These are phyloP conservation scores for Odontamblyopus rebecca DNA, from an alignment of 2,797 vertebrate species.

Conservation along the genomic window DNA sequence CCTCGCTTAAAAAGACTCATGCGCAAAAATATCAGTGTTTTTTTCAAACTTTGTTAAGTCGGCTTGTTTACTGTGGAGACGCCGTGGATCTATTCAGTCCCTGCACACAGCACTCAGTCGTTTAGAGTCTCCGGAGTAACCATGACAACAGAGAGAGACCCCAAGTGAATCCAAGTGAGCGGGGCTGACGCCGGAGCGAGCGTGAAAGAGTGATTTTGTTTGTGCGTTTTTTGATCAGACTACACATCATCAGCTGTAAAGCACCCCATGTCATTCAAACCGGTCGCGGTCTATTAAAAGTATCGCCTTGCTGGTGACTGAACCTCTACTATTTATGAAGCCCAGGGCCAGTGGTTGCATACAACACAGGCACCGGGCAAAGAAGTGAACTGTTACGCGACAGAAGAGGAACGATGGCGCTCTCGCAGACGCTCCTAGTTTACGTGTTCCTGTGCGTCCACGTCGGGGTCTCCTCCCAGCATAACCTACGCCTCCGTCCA, in stretches of 20 bases:
- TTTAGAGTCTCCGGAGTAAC: slow-evolving; percentile 84
- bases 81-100: slow-evolving; percentile 72
- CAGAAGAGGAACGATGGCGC: slow-evolving; percentile 75
- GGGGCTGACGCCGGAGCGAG: slow-evolving; percentile 64
- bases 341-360: slow-evolving; percentile 71
- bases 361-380: slow-evolving; percentile 62
- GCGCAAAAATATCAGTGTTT: slow-evolving; percentile 80
- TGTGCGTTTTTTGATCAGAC: slow-evolving; percentile 42
- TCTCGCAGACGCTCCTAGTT: slow-evolving; percentile 81
- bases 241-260: slow-evolving; percentile 54
- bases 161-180: slow-evolving; percentile 82
- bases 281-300: slow-evolving; percentile 89
- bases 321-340: slow-evolving; percentile 88
- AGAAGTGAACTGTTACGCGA: slow-evolving; percentile 49
- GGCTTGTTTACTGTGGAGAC: slow-evolving; percentile 60
- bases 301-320: slow-evolving; percentile 81
- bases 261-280: slow-evolving; percentile 76
- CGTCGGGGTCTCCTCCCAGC: slow-evolving; percentile 80
- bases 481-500: slow-evolving; percentile 86
- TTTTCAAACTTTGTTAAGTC: slow-evolving; percentile 69
- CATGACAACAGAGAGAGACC: slow-evolving; percentile 88
- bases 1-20: slow-evolving; percentile 67
- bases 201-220: slow-evolving; percentile 64
- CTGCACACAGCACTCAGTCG: slow-evolving; percentile 82
- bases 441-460: slow-evolving; percentile 80